phyloP scores from a whole-genome alignment of 2,113 vertebrate species.

The Reinhardtius hippoglossoides region DNA sequence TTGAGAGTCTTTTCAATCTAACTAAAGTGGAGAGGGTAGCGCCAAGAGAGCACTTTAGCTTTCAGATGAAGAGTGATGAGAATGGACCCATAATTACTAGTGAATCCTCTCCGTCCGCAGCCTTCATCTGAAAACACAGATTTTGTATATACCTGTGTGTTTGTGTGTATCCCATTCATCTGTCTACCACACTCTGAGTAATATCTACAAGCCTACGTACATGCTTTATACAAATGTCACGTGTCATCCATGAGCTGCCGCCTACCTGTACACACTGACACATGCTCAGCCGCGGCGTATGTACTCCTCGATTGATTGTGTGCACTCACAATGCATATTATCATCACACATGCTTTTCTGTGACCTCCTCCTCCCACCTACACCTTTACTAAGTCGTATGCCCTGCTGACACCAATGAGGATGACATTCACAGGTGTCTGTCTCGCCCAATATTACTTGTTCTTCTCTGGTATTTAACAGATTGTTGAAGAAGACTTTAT shows the following conservation, averaged over 20 bases:
- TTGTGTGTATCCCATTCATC: slow-evolving; percentile 35
- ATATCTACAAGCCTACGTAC: slow-evolving; percentile 20
- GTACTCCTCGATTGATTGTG: background rate
- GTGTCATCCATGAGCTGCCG: slow-evolving; percentile 25
- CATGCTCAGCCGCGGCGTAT: background rate
- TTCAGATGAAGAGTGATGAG: slow-evolving; percentile 70
- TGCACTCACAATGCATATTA: background rate
- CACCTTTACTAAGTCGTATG: background rate
- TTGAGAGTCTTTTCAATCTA: slow-evolving; percentile 71
- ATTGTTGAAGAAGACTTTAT: too few relatives aligned
- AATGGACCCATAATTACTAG: slow-evolving; percentile 63
- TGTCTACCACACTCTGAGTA: slow-evolving; percentile 31
- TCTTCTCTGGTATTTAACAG: too few relatives aligned
- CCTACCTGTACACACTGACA: slow-evolving; percentile 22
- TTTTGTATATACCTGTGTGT: slow-evolving; percentile 20
- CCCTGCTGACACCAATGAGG: background rate
- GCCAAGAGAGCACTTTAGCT: slow-evolving; percentile 74
- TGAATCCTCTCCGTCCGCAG: slow-evolving; percentile 57
- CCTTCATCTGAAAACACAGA: slow-evolving; percentile 44
- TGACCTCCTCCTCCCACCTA: background rate
- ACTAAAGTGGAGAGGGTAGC: slow-evolving; percentile 57
- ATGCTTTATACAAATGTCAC: slow-evolving; percentile 31
- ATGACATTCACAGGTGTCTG: too few relatives aligned
- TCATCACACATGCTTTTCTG: background rate
- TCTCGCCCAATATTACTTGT: too few relatives aligned